phyloP scores from a whole-genome alignment of 2,888 invertebrate genomes.

The Rotaria magnacalcarata region DNA sequence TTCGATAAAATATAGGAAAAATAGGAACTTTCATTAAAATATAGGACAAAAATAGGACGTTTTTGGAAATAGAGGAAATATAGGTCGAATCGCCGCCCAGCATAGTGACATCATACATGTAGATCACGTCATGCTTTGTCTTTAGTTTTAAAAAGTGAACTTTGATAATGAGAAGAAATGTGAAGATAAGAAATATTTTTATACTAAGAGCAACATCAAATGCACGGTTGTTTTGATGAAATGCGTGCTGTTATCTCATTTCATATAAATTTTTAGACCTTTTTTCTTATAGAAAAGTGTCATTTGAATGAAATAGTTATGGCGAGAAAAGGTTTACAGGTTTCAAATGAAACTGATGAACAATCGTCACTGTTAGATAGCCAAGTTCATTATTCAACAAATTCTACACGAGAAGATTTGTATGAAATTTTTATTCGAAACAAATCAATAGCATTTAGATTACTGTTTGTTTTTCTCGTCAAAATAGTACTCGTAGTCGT shows the following conservation, averaged over 20 bases:
- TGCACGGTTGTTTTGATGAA: background rate
- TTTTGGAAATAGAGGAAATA: no score
- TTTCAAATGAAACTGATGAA: background rate
- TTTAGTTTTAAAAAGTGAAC: background rate
- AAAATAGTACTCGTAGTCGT: background rate
- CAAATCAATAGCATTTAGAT: background rate
- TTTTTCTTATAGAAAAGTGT: background rate
- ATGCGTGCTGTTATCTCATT: background rate
- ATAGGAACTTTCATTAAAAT: no score
- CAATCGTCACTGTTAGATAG: background rate
- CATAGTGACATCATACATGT: background rate
- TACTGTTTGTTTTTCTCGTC: background rate
- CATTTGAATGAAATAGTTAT: background rate
- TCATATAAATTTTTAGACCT: background rate
- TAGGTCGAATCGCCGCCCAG: no score
- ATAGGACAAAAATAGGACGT: no score
- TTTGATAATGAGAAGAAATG: background rate
- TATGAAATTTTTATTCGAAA: background rate
- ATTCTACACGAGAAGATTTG: background rate
- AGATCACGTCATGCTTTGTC: background rate
- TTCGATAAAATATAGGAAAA: no score
- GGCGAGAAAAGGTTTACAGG: background rate
- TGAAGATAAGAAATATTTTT: background rate
- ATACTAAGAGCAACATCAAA: background rate
- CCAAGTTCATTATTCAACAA: background rate